phyloP scores from a whole-genome alignment of 2,888 invertebrate genomes.

The Cephus runcator region DNA sequence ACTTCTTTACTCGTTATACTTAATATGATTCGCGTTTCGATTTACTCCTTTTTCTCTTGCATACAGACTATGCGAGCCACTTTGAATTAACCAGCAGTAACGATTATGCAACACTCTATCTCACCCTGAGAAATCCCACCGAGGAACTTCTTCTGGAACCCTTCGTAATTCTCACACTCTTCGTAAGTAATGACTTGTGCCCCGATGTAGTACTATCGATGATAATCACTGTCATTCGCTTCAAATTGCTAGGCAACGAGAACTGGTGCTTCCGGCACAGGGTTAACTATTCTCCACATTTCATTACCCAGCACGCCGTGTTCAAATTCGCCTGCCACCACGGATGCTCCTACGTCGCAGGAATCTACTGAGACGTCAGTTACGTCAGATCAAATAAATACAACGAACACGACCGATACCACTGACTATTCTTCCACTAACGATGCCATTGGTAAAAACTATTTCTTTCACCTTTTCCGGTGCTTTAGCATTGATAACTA shows the following conservation, averaged over 20 bases:
- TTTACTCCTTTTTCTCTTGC: not conserved
- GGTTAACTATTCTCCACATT: constrained; percentile 26
- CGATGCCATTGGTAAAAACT: not conserved
- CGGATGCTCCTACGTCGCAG: not conserved
- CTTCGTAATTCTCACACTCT: constrained; percentile 23
- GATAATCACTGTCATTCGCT: not conserved
- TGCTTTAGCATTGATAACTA: too few relatives aligned
- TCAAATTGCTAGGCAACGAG: not conserved
- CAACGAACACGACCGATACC: not conserved
- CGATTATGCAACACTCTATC: constrained; percentile 14
- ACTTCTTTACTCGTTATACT: not conserved
- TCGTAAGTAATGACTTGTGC: constrained; percentile 20
- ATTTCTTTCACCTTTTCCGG: not conserved
- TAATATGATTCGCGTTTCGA: not conserved
- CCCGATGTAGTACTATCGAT: not conserved
- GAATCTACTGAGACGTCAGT: not conserved
- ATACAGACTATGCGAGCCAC: constrained; percentile 9
- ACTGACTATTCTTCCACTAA: not conserved
- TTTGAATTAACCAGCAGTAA: constrained; percentile 8
- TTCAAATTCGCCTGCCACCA: not conserved
- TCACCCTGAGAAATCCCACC: constrained; percentile 23
- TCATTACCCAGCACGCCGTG: constrained; percentile 20
- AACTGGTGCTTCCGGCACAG: constrained; percentile 12
- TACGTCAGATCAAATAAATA: not conserved
- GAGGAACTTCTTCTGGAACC: constrained; percentile 24